phyloP scores from a whole-genome alignment of 1,140 invertebrate genomes.

The Drosophila serrata region DNA sequence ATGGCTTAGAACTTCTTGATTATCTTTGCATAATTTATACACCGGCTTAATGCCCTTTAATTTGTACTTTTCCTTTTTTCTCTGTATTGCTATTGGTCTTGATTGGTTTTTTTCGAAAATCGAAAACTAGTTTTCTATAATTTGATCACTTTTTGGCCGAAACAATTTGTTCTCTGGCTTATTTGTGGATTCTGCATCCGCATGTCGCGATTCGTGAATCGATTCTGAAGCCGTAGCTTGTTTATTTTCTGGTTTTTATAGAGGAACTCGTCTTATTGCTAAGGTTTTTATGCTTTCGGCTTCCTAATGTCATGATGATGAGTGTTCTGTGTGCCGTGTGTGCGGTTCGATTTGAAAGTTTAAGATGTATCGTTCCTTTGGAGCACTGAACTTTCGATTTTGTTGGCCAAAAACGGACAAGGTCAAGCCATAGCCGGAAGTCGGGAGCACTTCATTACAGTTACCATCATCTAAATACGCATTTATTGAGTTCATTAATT shows the following conservation, averaged over 20 bases:
- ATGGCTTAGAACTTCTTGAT: conserved; percentile 44
- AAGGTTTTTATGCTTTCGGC: conserved; percentile 15
- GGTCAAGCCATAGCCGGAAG: conserved; percentile 55
- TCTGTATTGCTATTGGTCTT: conserved; percentile 4
- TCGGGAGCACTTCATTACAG: conserved; percentile 60
- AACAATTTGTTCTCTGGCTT: conserved; percentile 45
- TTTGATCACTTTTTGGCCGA: conserved; percentile 51
- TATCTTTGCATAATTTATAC: conserved; percentile 76
- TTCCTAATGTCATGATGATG: conserved; percentile 66
- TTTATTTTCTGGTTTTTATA: conserved; percentile 83
- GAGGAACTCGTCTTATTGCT: conserved; percentile 61
- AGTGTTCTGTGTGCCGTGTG: conserved; percentile 8
- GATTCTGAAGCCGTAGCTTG: conserved; percentile 80
- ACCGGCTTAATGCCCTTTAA: conserved; percentile 39
- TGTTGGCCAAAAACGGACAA: conserved; percentile 54
- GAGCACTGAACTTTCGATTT: conserved; percentile 64
- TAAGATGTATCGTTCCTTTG: conserved; percentile 53
- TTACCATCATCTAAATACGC: conserved; percentile 44
- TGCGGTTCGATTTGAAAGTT: conserved; percentile 59
- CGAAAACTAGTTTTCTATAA: conserved; percentile 60
- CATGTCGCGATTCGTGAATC: conserved; percentile 62
- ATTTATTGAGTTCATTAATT: conserved; percentile 73
- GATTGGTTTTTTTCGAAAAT: conserved; percentile 28
- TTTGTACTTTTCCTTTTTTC: conserved; percentile 42
- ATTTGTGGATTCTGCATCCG: conserved; percentile 67